Evolutionary conservation across 2,888 invertebrate species (phyloP), one percentile per base, ranked within the genome.

Genomic region (Aplocera efformata): DNA sequence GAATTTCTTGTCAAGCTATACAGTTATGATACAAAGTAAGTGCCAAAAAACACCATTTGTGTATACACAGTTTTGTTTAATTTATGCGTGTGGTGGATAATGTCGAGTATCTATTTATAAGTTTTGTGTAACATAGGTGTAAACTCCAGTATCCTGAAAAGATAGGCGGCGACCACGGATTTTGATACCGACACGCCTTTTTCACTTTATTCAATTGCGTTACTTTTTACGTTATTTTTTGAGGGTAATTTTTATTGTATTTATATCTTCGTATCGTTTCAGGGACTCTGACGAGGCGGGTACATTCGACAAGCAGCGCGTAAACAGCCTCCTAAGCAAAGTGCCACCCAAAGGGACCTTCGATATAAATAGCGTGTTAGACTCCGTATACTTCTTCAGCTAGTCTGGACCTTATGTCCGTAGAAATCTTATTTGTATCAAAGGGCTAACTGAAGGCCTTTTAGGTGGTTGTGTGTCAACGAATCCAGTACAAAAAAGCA

Each of bases 371-470:
- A 90, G 92, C 57, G 95, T 97, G 11, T 81, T 95, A 26, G 72
- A 91, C 17, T 97, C 97, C 0, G 88, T 92, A 7, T 97, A 96
- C 74, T 97, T 97, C 81, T 97, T 97, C 80, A 96, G 96, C 85
- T 97, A 79, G 43, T 32, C 38, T 42, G 39, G 33, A 35, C 34
- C 22, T 26, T 35, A 25, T 23, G 20, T 0, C n/a, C 13, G 21
- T 29, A 20, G 22, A 28, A 25, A 39, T 37, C 34, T 43, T 42
- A 40, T 32, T 39, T 45, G 39, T 32, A 36, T 33, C 9, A 26
- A 26, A 32, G 29, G 24, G 6, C 7, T 10, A 8, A 44, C 28
- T 32, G 10, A 25, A 23, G 22, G 29, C 21, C 30, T 43, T 9
- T 32, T 29, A 31, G 36, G 10, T 8, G 38, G 48, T 48, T 51